Conservation (phyloP, 2,797 vertebrate species). For the Neosalanx taihuensis region DNA sequence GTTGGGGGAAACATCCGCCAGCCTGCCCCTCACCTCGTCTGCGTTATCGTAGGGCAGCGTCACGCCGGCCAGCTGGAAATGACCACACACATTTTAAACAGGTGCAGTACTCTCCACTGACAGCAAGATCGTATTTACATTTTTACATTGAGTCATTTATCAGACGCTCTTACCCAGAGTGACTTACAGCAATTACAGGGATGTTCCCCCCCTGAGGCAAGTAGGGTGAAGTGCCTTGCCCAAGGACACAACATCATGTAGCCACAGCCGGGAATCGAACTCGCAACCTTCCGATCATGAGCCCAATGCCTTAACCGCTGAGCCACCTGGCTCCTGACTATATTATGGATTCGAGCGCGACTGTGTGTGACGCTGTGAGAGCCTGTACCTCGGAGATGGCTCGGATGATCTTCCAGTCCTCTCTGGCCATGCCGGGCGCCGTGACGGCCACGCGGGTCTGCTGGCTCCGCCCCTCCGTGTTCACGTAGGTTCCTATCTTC, state of each 20-base stretch:
- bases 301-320: too few species aligned
- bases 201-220: too few species aligned
- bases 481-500: conserved; percentile 90
- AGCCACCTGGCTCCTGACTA: not conserved
- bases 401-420: conserved; percentile 95
- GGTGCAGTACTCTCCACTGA: not conserved
- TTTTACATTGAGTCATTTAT: too few species aligned
- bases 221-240: too few species aligned
- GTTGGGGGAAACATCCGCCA: conserved; percentile 92
- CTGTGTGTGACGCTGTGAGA: not conserved
- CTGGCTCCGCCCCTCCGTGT: conserved; percentile 94
- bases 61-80: conserved; percentile 81
- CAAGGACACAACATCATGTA: too few species aligned
- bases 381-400: conserved; percentile 87
- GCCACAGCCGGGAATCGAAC: too few species aligned
- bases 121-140: not conserved
- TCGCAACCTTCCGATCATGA: too few species aligned
- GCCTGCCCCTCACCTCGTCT: conserved; percentile 81
- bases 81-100: conserved; percentile 9
- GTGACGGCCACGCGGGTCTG: conserved; percentile 92
- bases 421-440: conserved; percentile 89
- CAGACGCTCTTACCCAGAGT: too few species aligned
- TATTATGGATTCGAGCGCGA: not conserved
- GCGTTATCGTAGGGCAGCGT: conserved; percentile 87
- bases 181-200: too few species aligned